These are phyloP conservation scores for Leptodactylus fallax DNA, from an alignment of 2,797 vertebrate genomes.

Conservation along the genomic window DNA sequence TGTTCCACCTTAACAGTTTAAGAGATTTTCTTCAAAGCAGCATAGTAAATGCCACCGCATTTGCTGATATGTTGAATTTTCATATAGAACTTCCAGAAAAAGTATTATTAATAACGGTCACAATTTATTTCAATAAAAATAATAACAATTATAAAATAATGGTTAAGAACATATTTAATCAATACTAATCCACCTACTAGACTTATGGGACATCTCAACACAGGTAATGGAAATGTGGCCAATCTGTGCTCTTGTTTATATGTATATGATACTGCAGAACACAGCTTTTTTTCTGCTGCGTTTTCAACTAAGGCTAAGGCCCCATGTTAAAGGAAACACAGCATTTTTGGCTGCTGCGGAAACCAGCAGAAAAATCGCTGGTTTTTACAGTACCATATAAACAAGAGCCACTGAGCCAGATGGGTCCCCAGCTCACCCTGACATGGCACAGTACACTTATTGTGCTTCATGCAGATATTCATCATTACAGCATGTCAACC, in stretches of 20 bases:
- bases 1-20: not conserved
- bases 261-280: not conserved
- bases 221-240: not conserved
- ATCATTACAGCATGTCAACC: no score
- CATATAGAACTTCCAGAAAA: not conserved
- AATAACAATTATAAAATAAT: not conserved
- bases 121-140: not conserved
- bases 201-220: not conserved
- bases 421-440: no score
- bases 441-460: no score
- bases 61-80: not conserved
- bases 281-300: no score
- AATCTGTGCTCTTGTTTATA: not conserved
- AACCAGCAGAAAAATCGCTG: no score
- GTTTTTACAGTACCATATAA: no score
- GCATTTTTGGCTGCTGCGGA: no score
- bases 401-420: no score
- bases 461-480: no score
- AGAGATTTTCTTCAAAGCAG: not conserved
- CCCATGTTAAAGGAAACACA: no score
- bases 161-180: not conserved
- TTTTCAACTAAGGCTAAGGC: no score
- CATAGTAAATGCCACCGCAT: not conserved
- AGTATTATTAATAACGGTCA: not conserved
- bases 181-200: no score